Evolutionary conservation across 2,797 vertebrate species (phyloP).

Genomic region (Huso huso): DNA sequence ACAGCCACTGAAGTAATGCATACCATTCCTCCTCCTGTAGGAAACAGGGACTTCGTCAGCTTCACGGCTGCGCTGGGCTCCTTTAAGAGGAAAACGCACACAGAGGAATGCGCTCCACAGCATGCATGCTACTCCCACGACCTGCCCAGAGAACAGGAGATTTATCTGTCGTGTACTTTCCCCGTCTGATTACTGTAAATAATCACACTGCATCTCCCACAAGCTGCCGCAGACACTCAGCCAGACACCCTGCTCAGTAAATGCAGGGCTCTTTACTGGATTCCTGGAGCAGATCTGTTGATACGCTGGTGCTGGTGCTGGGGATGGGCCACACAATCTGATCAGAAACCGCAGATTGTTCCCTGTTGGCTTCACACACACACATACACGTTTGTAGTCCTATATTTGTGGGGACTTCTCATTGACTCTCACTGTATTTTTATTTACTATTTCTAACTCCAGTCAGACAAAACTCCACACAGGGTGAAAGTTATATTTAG

Average conservation of each 20-base stretch:
- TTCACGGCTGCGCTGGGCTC: neutral
- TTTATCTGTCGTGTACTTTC: constrained; percentile 29
- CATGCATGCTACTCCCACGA: neutral
- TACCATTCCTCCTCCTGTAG: constrained; percentile 10
- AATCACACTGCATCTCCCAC: constrained; percentile 23
- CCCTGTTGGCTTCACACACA: too few species aligned
- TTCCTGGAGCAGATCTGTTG: too few species aligned
- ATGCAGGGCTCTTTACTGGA: neutral
- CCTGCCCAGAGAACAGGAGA: constrained; percentile 7
- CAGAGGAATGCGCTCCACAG: neutral
- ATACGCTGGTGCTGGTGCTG: too few species aligned
- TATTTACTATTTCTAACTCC: too few species aligned
- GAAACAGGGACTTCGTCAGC: constrained; percentile 5
- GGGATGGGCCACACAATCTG: too few species aligned
- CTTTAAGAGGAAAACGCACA: neutral
- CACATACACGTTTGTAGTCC: too few species aligned
- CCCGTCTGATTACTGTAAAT: constrained; percentile 37
- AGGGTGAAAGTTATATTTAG: too few species aligned
- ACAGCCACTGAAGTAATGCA: constrained; percentile 3
- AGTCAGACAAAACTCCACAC: too few species aligned
- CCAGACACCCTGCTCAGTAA: neutral
- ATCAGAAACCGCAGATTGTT: too few species aligned
- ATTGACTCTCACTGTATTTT: too few species aligned
- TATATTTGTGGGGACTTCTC: too few species aligned
- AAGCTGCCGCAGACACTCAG: neutral